Conservation (phyloP, 2,113 vertebrate genomes). For the Halcyon senegalensis region DNA sequence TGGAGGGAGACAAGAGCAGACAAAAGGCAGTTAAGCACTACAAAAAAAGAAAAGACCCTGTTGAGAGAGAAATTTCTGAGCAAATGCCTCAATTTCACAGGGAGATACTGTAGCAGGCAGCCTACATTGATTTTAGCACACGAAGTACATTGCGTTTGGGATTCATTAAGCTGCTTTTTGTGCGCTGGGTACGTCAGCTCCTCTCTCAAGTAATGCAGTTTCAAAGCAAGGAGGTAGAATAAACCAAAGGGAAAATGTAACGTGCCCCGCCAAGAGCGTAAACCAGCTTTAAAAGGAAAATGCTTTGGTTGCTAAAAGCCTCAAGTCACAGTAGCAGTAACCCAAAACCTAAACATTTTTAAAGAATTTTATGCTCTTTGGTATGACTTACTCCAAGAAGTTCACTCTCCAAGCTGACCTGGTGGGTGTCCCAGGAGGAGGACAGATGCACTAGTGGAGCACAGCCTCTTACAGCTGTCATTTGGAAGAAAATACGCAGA, state of each 20-base stretch:
- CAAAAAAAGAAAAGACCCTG: slow-evolving; percentile 61
- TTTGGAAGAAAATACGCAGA: accelerated
- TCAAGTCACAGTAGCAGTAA: background rate
- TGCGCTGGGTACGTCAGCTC: slow-evolving; percentile 13
- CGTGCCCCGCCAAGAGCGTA: background rate
- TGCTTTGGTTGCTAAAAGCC: background rate
- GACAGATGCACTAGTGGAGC: background rate
- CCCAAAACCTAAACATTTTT: background rate
- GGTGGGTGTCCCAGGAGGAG: background rate
- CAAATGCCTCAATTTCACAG: slow-evolving; percentile 53
- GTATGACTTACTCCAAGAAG: background rate
- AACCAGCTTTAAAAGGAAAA: background rate
- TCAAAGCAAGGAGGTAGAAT: slow-evolving; percentile 14
- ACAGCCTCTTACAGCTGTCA: background rate
- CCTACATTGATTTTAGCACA: slow-evolving; percentile 57
- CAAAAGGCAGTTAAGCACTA: slow-evolving; percentile 51
- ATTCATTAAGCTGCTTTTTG: slow-evolving; percentile 58
- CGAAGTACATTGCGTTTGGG: slow-evolving; percentile 27
- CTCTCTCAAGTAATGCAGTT: slow-evolving; percentile 38
- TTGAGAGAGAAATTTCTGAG: slow-evolving; percentile 67
- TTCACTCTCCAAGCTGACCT: background rate
- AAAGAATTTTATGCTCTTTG: background rate
- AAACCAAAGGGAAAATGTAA: slow-evolving; percentile 9
- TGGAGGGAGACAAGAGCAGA: slow-evolving; percentile 60
- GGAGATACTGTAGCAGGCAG: slow-evolving; percentile 47